These are phyloP conservation scores for Toxostoma redivivum DNA, from an alignment of 2,113 vertebrate species.

Conservation along the genomic window DNA sequence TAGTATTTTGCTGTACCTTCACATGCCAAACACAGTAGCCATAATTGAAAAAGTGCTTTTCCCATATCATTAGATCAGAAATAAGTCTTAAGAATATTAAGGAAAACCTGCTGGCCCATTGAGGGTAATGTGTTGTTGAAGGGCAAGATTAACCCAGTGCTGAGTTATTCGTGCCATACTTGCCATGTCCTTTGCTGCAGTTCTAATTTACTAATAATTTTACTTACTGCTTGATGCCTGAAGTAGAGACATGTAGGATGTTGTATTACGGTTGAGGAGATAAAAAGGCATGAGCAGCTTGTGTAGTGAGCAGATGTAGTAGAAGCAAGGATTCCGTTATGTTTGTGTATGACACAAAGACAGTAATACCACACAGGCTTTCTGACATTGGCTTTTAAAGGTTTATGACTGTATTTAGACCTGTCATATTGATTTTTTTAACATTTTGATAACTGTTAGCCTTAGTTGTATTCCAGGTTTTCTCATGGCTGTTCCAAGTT, in stretches of 20 bases:
- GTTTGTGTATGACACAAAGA: neutral
- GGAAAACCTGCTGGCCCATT: neutral
- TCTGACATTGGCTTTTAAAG: neutral
- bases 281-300: neutral
- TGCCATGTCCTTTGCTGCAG: neutral
- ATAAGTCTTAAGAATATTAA: neutral
- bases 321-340: neutral
- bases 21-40: neutral
- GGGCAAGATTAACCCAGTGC: neutral
- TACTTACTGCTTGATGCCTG: neutral
- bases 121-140: neutral
- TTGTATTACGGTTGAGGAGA: neutral
- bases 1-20: neutral
- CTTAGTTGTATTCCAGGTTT: neutral
- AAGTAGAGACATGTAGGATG: neutral
- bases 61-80: neutral
- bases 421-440: neutral
- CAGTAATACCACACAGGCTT: neutral
- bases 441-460: neutral
- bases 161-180: neutral
- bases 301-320: neutral
- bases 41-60: neutral
- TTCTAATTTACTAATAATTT: neutral
- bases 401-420: neutral
- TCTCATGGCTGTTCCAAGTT: neutral